These are phyloP conservation scores for Clavelina lepadiformis DNA, from an alignment of 23 tunicate species.

Conservation along the genomic window DNA sequence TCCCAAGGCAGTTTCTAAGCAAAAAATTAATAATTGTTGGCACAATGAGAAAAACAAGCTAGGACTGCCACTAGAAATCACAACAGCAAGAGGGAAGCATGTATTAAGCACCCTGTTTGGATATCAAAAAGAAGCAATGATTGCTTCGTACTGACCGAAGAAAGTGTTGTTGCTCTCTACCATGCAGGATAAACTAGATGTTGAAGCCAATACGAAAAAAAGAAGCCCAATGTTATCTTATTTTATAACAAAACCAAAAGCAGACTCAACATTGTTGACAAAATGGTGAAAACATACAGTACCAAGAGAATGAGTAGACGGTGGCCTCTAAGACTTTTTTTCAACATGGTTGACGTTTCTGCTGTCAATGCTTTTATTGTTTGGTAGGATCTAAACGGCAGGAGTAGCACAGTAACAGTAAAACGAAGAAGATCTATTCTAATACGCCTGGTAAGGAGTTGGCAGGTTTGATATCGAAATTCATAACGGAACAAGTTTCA, in stretches of 20 bases:
- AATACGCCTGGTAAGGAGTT: conserved; percentile 7
- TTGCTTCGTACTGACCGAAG: too few species aligned
- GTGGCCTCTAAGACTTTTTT: not conserved
- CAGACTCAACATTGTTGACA: too few species aligned
- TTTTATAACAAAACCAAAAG: too few species aligned
- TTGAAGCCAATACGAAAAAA: not conserved
- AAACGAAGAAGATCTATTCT: conserved; percentile 3
- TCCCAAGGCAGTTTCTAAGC: conserved; percentile 3
- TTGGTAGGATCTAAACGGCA: not conserved
- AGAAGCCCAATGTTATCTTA: not conserved
- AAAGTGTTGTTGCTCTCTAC: too few species aligned
- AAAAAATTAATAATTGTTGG: conserved; percentile 10
- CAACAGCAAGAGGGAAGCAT: conserved; percentile 4
- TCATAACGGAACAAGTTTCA: conserved; percentile 8
- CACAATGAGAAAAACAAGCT: conserved; percentile 17
- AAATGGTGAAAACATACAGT: too few species aligned
- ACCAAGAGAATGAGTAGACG: too few species aligned
- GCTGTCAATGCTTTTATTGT: not conserved
- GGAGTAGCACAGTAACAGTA: not conserved
- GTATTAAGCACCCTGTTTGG: conserved; percentile 7
- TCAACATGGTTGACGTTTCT: conserved; percentile 2
- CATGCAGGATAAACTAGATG: conserved; percentile 2
- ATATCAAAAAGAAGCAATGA: not conserved
- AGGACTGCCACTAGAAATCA: conserved; percentile 5
- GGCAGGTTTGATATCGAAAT: conserved; percentile 8